These are phyloP conservation scores for Acholoe squamosa DNA, from an alignment of 2,888 invertebrate species.

Conservation along the genomic window DNA sequence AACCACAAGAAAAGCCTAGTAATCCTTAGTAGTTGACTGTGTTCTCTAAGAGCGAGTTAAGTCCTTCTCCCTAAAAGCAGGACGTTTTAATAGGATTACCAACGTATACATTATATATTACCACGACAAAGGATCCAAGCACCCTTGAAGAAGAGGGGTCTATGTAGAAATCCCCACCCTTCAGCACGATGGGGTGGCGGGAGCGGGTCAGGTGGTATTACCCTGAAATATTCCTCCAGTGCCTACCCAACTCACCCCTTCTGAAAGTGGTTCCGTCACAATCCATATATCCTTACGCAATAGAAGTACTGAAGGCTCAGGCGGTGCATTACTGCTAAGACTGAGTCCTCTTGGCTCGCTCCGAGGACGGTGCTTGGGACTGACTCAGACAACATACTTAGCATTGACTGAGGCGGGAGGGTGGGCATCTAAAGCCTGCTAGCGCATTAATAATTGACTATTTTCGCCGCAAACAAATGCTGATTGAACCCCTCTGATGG, in stretches of 20 bases:
- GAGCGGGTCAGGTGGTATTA: slow-evolving; percentile 4
- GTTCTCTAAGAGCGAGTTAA: not conserved
- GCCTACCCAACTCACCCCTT: not conserved
- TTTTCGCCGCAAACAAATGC: not conserved
- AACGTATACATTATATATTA: not conserved
- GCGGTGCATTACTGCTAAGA: not conserved
- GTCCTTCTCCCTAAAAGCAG: not conserved
- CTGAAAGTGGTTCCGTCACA: not conserved
- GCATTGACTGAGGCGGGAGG: not conserved
- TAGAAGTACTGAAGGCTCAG: not conserved
- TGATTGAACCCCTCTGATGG: not conserved
- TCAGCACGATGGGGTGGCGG: not conserved
- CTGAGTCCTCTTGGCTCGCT: slow-evolving; percentile 19
- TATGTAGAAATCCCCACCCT: not conserved
- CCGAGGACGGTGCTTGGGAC: not conserved
- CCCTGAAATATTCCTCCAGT: not conserved
- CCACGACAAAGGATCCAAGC: not conserved
- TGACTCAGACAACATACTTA: slow-evolving; percentile 15
- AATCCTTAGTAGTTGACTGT: slow-evolving; percentile 27
- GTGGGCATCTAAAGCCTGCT: not conserved
- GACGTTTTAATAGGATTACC: slow-evolving; percentile 42
- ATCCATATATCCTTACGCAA: slow-evolving; percentile 51
- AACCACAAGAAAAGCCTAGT: slow-evolving; percentile 17
- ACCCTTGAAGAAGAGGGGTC: slow-evolving; percentile 3
- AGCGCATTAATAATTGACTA: slow-evolving; percentile 14